phyloP scores from a whole-genome alignment of 1,140 invertebrate species.

The Psix sp. region DNA sequence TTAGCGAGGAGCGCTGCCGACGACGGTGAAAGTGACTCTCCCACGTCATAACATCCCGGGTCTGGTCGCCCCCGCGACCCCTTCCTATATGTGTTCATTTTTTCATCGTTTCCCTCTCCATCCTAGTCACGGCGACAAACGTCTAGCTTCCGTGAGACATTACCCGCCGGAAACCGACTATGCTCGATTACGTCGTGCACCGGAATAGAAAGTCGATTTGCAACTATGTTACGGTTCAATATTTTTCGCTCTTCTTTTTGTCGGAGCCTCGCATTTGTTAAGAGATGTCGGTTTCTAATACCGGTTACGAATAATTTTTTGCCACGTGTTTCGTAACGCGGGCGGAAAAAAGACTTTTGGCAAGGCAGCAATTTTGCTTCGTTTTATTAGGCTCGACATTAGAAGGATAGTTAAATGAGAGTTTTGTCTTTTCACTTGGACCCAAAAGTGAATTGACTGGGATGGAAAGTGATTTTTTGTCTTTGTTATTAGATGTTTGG shows the following conservation, averaged over 20 bases:
- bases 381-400: no score
- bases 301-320: no score
- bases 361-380: no score
- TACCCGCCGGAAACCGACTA: constrained; percentile 52
- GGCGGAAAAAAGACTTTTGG: no score
- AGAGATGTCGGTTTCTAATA: no score
- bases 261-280: no score
- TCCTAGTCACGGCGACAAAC: constrained; percentile 8
- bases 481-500: no score
- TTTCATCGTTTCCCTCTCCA: constrained; percentile 13
- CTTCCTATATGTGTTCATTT: constrained; percentile 43
- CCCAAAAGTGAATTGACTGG: no score
- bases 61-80: constrained; percentile 52
- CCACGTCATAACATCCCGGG: constrained; percentile 75
- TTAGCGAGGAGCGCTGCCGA: constrained; percentile 59
- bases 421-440: no score
- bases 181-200: constrained; percentile 60
- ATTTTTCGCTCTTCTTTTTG: constrained; percentile 41
- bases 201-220: constrained; percentile 64
- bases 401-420: no score
- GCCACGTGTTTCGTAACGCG: no score
- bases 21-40: constrained; percentile 77
- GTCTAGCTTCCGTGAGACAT: constrained; percentile 47
- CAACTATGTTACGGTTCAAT: constrained; percentile 53
- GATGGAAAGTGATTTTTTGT: no score